Conservation (phyloP, 2,888 invertebrate genomes). For the Heteropelma amictum region DNA sequence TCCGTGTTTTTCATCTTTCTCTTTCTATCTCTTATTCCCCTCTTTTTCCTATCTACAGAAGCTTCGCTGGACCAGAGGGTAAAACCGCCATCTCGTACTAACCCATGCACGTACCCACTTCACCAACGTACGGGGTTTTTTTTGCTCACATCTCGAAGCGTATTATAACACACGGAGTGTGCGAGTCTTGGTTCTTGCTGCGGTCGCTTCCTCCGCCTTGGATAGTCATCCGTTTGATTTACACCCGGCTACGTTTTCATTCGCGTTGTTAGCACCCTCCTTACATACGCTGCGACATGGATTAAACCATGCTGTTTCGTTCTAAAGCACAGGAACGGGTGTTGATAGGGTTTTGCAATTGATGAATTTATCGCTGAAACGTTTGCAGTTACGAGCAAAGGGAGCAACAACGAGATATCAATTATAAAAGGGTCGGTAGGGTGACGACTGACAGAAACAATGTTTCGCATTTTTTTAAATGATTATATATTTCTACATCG, state of each 20-base stretch:
- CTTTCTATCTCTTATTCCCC: slow-evolving; percentile 53
- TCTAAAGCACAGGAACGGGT: no score
- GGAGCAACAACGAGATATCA: no score
- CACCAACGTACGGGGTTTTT: slow-evolving; percentile 15
- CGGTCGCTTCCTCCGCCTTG: not conserved
- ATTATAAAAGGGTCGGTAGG: no score
- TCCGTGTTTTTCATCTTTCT: slow-evolving; percentile 49
- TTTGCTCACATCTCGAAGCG: slow-evolving; percentile 4
- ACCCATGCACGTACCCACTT: slow-evolving; percentile 44
- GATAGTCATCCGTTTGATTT: slow-evolving; percentile 40
- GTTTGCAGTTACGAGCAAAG: no score
- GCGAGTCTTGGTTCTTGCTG: slow-evolving; percentile 1
- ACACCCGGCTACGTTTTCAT: slow-evolving; percentile 35
- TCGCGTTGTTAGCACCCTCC: slow-evolving; percentile 21
- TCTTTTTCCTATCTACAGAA: slow-evolving; percentile 9
- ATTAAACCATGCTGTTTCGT: not conserved
- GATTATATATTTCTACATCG: no score
- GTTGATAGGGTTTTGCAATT: no score
- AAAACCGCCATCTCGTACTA: slow-evolving; percentile 22
- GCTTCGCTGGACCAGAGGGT: slow-evolving; percentile 8
- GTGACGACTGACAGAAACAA: no score
- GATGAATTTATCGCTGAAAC: no score
- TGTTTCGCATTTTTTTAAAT: no score
- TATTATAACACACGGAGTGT: slow-evolving; percentile 12
- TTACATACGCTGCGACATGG: not conserved